Percentiles rank a stretch among this genome's conserved stretches.
Conservation (phyloP, 2,888 invertebrate genomes). For the Pristionchus fissidentatus region DNA sequence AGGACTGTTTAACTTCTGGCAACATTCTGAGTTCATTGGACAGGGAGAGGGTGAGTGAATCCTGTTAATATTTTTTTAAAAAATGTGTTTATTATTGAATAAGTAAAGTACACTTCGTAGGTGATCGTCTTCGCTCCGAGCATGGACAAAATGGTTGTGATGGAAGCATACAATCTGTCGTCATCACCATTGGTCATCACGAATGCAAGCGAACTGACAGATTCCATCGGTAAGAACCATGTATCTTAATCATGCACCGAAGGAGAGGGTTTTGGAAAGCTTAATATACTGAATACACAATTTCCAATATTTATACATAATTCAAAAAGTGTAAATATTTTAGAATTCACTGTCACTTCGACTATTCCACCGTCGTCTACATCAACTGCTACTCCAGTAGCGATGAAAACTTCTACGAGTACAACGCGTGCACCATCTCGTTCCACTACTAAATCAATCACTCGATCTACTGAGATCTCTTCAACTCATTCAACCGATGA, state of each 20-base stretch:
- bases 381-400: no score
- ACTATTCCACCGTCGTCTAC: no score
- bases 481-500: neutral
- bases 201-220: neutral
- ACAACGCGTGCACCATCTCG: no score
- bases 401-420: no score
- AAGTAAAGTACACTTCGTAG: neutral
- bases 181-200: neutral
- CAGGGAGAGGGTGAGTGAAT: neutral
- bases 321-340: no score
- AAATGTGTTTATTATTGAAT: neutral
- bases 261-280: no score
- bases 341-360: no score
- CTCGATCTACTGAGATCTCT: neutral
- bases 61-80: neutral
- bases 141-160: neutral
- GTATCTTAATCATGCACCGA: no score
- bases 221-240: neutral
- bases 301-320: no score
- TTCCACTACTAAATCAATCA: no score
- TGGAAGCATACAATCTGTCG: slow-evolving; percentile 2
- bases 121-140: slow-evolving; percentile 16
- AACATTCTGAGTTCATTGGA: neutral
- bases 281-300: no score
- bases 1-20: neutral